Evolutionary conservation across 2,113 vertebrate genomes (phyloP).

Genomic region (Deroptyus accipitrinus): DNA sequence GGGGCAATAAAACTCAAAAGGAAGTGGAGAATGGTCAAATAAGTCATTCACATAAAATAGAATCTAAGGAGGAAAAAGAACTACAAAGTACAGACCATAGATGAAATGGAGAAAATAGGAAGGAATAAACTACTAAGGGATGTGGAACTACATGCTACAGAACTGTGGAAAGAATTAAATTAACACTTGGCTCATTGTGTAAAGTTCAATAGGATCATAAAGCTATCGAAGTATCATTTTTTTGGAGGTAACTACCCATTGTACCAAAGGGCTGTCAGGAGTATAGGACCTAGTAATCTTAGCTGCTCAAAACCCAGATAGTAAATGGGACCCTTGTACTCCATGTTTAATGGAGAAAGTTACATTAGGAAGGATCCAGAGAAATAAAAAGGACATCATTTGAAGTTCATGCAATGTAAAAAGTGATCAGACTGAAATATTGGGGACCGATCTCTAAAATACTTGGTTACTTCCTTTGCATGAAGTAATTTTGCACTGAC

Average conservation of each 20-base stretch:
- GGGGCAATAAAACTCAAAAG: slow-evolving; percentile 22
- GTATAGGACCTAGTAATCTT: not conserved
- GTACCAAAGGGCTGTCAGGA: not conserved
- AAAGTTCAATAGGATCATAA: slow-evolving; percentile 53
- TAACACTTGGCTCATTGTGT: slow-evolving; percentile 41
- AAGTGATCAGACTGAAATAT: not conserved
- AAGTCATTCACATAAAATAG: slow-evolving; percentile 23
- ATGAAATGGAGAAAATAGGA: slow-evolving; percentile 22
- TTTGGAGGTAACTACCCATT: slow-evolving; percentile 16
- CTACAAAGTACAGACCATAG: not conserved
- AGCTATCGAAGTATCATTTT: slow-evolving; percentile 35
- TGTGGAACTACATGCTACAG: not conserved
- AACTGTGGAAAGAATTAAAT: slow-evolving; percentile 41
- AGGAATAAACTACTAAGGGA: not conserved
- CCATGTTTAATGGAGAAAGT: not conserved
- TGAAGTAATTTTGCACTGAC: not conserved
- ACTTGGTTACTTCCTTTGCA: not conserved
- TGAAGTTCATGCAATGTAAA: not conserved
- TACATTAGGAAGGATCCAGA: not conserved
- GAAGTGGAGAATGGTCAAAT: slow-evolving; percentile 13
- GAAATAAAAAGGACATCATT: not conserved
- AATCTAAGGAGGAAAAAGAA: not conserved
- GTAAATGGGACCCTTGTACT: not conserved
- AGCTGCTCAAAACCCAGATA: slow-evolving; percentile 1
- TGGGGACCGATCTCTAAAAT: not conserved